phyloP scores from a whole-genome alignment of 2,113 vertebrate genomes.

The Trichechus manatus region DNA sequence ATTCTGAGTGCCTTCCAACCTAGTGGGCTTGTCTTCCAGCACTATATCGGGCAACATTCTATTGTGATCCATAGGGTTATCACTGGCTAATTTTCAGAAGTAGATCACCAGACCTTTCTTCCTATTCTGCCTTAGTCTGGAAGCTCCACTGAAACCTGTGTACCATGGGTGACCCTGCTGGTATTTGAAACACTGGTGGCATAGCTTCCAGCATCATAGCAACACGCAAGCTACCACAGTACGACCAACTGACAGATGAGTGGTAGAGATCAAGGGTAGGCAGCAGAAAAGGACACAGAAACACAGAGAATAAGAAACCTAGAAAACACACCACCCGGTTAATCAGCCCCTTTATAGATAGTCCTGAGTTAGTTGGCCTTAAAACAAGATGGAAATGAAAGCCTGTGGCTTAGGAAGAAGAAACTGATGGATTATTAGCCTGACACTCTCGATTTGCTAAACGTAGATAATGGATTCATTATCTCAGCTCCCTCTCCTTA shows the following conservation, averaged over 20 bases:
- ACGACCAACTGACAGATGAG: neutral
- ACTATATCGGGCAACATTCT: neutral
- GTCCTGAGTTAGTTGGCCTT: neutral
- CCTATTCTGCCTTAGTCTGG: neutral
- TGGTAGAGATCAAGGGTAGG: neutral
- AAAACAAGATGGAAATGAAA: slow-evolving; percentile 74
- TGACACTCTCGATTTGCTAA: slow-evolving; percentile 80
- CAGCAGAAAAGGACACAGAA: neutral
- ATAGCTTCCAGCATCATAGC: neutral
- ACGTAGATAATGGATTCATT: slow-evolving; percentile 86
- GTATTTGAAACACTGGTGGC: neutral
- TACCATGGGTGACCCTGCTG: neutral
- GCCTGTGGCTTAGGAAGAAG: slow-evolving; percentile 70
- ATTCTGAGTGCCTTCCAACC: neutral
- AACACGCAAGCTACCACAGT: neutral
- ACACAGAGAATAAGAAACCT: neutral
- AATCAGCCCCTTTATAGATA: neutral
- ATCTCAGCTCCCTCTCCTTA: slow-evolving; percentile 82
- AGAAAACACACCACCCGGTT: neutral
- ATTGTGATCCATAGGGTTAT: neutral
- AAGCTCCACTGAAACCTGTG: neutral
- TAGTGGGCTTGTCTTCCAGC: neutral
- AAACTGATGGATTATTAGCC: slow-evolving; percentile 78
- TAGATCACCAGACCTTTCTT: neutral
- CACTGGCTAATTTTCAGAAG: neutral